Percentiles rank a stretch among this genome's conserved stretches.
Conservation (phyloP, 2,888 invertebrate species). For the Ormyrus rosae region DNA sequence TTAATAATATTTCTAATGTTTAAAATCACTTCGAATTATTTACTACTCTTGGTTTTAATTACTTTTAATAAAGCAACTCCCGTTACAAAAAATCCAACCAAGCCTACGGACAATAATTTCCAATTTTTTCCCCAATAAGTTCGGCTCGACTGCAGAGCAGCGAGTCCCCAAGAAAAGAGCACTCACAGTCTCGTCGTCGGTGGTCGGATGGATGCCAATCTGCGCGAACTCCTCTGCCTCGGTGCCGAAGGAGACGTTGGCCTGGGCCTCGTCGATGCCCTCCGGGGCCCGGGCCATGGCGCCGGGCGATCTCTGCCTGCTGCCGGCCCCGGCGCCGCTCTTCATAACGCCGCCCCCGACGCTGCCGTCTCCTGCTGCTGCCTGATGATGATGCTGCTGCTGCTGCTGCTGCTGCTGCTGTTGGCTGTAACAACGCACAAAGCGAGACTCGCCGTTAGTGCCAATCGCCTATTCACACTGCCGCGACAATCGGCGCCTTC, state of each 20-base stretch:
- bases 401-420: conserved; percentile 28
- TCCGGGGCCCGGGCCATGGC: conserved; percentile 66
- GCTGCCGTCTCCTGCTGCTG: conserved; percentile 67
- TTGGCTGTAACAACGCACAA: conserved; percentile 9
- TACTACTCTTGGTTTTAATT: no score
- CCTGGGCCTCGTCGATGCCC: conserved; percentile 68
- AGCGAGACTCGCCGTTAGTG: not conserved
- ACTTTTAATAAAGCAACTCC: no score
- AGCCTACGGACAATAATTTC: not conserved
- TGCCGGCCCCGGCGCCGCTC: conserved; percentile 61
- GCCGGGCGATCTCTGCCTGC: conserved; percentile 72
- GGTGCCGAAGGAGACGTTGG: conserved; percentile 66
- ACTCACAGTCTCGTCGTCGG: conserved; percentile 73
- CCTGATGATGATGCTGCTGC: conserved; percentile 31
- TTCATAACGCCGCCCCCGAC: conserved; percentile 72
- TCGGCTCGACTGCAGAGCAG: not conserved
- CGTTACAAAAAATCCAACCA: no score
- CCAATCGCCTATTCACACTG: conserved; percentile 10
- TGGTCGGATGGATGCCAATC: conserved; percentile 68
- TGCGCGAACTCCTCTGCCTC: conserved; percentile 71
- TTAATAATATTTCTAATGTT: no score
- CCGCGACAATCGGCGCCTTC: not conserved
- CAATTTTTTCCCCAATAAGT: not conserved
- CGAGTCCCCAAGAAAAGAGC: not conserved
- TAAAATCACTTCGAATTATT: no score